Evolutionary conservation across 2,888 invertebrate species (phyloP).

Genomic region (Aleiodes alternator): DNA sequence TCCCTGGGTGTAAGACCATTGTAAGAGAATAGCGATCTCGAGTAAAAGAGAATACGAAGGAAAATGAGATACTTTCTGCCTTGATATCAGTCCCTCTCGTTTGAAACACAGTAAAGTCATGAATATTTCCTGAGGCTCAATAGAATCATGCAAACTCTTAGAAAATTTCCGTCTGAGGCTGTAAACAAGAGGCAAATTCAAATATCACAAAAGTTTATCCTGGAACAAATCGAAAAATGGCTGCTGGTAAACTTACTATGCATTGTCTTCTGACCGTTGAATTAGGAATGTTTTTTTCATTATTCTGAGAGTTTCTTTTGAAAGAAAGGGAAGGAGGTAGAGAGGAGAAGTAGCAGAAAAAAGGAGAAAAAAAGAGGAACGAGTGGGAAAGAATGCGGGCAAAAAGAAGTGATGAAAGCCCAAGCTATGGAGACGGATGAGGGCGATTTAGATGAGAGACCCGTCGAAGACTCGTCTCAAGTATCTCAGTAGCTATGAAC

Average conservation of each 20-base stretch:
- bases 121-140: slow-evolving; percentile 31
- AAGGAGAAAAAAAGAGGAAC: background rate
- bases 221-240: slow-evolving; percentile 24
- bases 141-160: slow-evolving; percentile 28
- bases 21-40: slow-evolving; percentile 8
- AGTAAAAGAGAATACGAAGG: background rate
- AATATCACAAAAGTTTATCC: slow-evolving; percentile 16
- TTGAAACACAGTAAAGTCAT: slow-evolving; percentile 11
- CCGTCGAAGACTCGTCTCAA: slow-evolving; percentile 28
- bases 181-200: background rate
- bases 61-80: slow-evolving; percentile 30
- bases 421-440: slow-evolving; percentile 5
- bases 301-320: background rate
- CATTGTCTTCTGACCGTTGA: slow-evolving; percentile 14
- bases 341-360: background rate
- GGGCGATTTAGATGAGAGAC: slow-evolving; percentile 29
- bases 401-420: slow-evolving; percentile 27
- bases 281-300: background rate
- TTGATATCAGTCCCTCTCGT: background rate
- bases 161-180: background rate
- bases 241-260: slow-evolving; percentile 17
- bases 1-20: slow-evolving; percentile 14
- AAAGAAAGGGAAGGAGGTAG: background rate
- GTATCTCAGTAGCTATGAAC: slow-evolving; percentile 14
- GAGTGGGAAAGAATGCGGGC: background rate